A percentile compares a stretch with the other conserved stretches of the same genome.
These are phyloP conservation scores for Cynodonichthys magdalenae DNA, from an alignment of 2,797 vertebrate genomes.

Conservation along the genomic window DNA sequence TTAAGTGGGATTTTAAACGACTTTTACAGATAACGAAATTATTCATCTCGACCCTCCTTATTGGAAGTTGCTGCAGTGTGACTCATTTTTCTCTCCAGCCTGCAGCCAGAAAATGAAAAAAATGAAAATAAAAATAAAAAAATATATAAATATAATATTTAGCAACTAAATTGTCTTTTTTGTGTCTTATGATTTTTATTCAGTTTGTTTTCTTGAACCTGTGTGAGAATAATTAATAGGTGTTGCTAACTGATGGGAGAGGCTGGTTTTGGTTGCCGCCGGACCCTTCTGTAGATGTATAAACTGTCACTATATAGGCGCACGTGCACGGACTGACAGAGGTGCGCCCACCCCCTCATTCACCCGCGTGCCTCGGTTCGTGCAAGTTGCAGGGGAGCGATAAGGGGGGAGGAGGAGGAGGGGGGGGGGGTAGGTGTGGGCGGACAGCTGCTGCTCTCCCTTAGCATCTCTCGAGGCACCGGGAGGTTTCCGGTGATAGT, in stretches of 20 bases:
- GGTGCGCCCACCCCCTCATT: not conserved
- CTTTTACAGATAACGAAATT: too few relatives aligned
- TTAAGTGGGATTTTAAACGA: too few relatives aligned
- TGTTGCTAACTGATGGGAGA: too few relatives aligned
- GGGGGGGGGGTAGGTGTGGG: constrained; percentile 3
- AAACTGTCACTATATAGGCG: too few relatives aligned
- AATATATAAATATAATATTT: too few relatives aligned
- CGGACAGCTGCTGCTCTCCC: constrained; percentile 31
- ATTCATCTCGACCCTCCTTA: constrained; percentile 30
- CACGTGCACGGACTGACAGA: not conserved
- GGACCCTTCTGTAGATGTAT: too few relatives aligned
- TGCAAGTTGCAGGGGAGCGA: not conserved
- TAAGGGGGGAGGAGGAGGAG: not conserved
- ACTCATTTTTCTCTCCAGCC: constrained; percentile 76
- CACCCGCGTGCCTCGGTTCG: not conserved
- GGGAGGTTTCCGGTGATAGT: constrained; percentile 76
- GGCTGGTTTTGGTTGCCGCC: too few relatives aligned
- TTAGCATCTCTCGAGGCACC: constrained; percentile 53
- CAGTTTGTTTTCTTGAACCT: too few relatives aligned
- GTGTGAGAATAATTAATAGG: too few relatives aligned
- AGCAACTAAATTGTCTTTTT: too few relatives aligned
- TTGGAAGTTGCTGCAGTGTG: constrained; percentile 85
- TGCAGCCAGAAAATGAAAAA: constrained; percentile 23
- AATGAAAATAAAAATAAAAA: too few relatives aligned
- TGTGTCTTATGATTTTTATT: too few relatives aligned